phyloP scores from a whole-genome alignment of 2,888 invertebrate species.

The Agrilus mali region DNA sequence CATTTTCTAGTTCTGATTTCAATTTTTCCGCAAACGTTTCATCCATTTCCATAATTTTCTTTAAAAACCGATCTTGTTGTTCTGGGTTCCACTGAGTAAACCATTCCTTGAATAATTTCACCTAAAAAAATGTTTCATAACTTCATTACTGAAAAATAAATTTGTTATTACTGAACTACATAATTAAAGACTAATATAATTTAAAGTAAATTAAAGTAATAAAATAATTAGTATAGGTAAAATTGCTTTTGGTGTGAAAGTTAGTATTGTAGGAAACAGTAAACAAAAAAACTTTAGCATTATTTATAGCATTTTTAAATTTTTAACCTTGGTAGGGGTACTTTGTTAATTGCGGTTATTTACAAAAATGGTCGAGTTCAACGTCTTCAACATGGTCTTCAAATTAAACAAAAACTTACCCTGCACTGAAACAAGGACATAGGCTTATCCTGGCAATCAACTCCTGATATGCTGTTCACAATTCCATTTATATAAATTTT shows the following conservation, averaged over 20 bases:
- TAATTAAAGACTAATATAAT: too few species aligned
- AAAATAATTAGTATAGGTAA: too few species aligned
- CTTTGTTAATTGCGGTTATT: too few species aligned
- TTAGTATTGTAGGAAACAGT: not conserved
- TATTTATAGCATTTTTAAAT: not conserved
- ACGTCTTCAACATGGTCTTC: not conserved
- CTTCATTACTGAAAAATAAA: too few species aligned
- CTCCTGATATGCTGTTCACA: slow-evolving; percentile 50
- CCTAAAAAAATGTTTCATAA: slow-evolving; percentile 43
- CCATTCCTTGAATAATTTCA: slow-evolving; percentile 78
- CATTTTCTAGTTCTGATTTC: slow-evolving; percentile 39
- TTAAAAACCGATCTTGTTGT: slow-evolving; percentile 56
- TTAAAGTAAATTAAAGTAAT: too few species aligned
- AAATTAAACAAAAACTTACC: slow-evolving; percentile 35
- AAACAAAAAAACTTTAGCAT: not conserved
- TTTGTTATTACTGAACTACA: too few species aligned
- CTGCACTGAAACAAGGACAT: slow-evolving; percentile 74
- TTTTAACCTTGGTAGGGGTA: too few species aligned
- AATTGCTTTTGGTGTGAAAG: too few species aligned
- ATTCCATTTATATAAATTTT: slow-evolving; percentile 60
- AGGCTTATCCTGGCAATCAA: slow-evolving; percentile 61
- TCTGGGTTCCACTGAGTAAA: slow-evolving; percentile 64
- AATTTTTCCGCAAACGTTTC: slow-evolving; percentile 58
- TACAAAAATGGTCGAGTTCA: not conserved
- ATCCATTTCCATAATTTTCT: slow-evolving; percentile 59